Conservation (phyloP, 2,888 invertebrate species). For the Drosophila prolongata region DNA sequence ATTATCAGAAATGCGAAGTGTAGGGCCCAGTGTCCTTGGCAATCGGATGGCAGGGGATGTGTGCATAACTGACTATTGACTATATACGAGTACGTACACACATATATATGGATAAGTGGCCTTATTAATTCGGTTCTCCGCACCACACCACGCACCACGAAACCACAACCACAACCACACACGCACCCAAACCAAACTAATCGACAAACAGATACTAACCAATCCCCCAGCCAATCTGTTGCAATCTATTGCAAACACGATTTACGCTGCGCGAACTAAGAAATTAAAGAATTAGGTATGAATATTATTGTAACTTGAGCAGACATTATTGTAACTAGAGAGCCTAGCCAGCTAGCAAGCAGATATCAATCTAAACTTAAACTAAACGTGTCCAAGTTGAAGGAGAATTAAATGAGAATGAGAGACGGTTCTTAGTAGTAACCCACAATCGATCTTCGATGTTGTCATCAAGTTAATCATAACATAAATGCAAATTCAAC, state of each 20-base stretch:
- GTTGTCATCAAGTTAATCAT: constrained; percentile 42
- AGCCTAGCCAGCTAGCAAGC: constrained; percentile 10
- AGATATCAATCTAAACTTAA: constrained; percentile 34
- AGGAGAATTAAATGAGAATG: constrained; percentile 7
- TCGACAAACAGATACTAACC: constrained; percentile 14
- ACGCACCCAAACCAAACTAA: constrained; percentile 4
- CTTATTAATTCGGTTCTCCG: constrained; percentile 48
- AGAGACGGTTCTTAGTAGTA: constrained; percentile 32
- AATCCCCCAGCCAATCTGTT: constrained; percentile 13
- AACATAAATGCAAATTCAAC: constrained; percentile 29
- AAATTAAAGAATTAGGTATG: constrained; percentile 22
- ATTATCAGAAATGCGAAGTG: constrained; percentile 27
- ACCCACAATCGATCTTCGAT: constrained; percentile 23
- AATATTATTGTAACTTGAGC: constrained; percentile 16
- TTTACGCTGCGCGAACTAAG: constrained; percentile 16
- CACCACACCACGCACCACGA: constrained; percentile 29
- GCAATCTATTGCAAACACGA: constrained; percentile 20
- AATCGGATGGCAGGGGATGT: constrained; percentile 26
- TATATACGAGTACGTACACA: constrained; percentile 41
- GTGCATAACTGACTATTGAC: constrained; percentile 62
- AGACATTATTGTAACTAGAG: constrained; percentile 13
- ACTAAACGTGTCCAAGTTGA: constrained; percentile 27
- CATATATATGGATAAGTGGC: constrained; percentile 50
- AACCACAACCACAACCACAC: constrained; percentile 1
- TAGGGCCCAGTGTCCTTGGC: constrained; percentile 5